These are phyloP conservation scores for Caenorhabditis sinica DNA, from an alignment of 2,888 invertebrate genomes.

Conservation along the genomic window DNA sequence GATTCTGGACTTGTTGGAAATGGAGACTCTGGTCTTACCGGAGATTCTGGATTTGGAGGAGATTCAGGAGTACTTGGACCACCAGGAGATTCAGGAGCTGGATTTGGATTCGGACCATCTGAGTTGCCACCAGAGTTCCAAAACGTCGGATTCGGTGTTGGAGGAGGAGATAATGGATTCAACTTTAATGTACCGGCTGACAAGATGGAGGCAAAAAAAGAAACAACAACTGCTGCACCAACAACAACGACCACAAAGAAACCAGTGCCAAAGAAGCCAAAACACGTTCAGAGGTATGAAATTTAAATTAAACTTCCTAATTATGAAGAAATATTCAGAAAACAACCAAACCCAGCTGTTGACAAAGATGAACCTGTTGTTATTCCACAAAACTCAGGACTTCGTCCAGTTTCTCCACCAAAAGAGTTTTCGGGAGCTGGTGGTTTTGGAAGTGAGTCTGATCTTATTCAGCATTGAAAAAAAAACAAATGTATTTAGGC, in stretches of 20 bases:
- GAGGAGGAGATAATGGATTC: constrained; percentile 70
- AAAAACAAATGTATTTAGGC: constrained; percentile 23
- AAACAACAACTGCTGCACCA: constrained; percentile 20
- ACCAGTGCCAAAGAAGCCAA: constrained; percentile 59
- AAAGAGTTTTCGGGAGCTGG: constrained; percentile 77
- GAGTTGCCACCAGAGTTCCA: constrained; percentile 76
- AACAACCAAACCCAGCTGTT: constrained; percentile 69
- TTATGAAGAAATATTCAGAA: constrained; percentile 51
- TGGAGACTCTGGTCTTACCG: constrained; percentile 38
- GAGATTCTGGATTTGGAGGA: constrained; percentile 40
- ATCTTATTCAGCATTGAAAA: background rate
- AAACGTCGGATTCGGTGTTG: constrained; percentile 72
- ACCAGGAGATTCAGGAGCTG: constrained; percentile 68
- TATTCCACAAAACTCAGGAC: constrained; percentile 82
- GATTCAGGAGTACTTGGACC: constrained; percentile 52
- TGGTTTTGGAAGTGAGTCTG: constrained; percentile 63
- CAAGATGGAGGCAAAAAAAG: constrained; percentile 47
- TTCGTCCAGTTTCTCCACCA: constrained; percentile 82
- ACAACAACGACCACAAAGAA: constrained; percentile 36
- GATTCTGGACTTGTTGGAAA: constrained; percentile 34
- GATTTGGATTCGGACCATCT: constrained; percentile 74
- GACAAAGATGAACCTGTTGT: constrained; percentile 70
- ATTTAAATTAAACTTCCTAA: background rate
- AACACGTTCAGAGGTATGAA: constrained; percentile 55
- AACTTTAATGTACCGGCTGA: constrained; percentile 68